Evolutionary conservation across 2,113 vertebrate species (phyloP).

Genomic region (human (Homo sapiens)): DNA sequence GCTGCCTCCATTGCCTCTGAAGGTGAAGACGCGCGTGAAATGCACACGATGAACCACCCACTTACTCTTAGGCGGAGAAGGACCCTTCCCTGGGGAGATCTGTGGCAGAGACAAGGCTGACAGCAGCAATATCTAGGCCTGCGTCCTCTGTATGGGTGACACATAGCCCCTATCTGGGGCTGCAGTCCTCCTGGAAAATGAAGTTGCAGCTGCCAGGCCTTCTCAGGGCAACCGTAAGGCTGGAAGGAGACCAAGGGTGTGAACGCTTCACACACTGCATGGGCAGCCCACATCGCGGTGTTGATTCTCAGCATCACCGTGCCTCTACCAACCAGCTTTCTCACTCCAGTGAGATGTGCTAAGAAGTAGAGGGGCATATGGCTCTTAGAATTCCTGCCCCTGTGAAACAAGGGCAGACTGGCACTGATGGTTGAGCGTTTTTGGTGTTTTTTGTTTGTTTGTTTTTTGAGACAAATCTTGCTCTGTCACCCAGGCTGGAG

Average conservation of each 20-base stretch:
- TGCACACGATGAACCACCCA: background rate
- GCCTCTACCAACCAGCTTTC: background rate
- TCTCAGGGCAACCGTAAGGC: accelerated
- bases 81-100: background rate
- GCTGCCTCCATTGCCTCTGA: background rate
- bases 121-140: background rate
- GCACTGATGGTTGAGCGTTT: background rate
- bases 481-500: too few relatives aligned
- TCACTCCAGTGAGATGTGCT: background rate
- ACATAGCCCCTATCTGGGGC: background rate
- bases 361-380: background rate
- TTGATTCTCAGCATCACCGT: background rate
- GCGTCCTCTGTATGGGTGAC: accelerated
- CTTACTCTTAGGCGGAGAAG: background rate
- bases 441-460: background rate
- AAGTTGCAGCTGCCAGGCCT: accelerated
- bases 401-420: background rate
- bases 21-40: background rate
- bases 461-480: too few relatives aligned
- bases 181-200: accelerated
- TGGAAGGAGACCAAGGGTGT: background rate
- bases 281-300: accelerated
- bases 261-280: background rate
- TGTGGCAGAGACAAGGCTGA: background rate
- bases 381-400: background rate